Base-by-base conservation (phyloP, 2,113 vertebrate genomes). In the Gymnocephalus cernua region DNA sequence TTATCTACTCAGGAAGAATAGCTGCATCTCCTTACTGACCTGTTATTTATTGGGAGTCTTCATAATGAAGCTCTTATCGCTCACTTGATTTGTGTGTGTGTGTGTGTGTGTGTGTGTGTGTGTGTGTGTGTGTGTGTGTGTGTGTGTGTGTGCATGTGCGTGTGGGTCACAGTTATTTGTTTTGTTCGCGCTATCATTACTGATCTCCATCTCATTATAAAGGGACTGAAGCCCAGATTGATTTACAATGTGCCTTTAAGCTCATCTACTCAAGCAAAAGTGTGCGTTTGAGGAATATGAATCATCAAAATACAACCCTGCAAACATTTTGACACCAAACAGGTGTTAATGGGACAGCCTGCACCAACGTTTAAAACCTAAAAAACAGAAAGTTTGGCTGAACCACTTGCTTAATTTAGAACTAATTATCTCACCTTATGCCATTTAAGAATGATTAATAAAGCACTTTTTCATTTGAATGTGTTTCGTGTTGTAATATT, bases 21-120 rank as follows among this genome's bases (percentile, higher is more conserved):
- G n/a, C 74, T 61, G 44, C 35, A 57, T 77, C 68, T 73, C 54
- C n/a, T 23, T 63, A 19, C 11, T 79, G 72, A 70, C 50, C 78
- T 65, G 47, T n/a, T 64, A 53, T 87, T 68, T 57, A 58, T 83
- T 59, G 58, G 68, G 77, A 84, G 59, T 9, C 41, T 66, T 70
- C 54, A 85, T 84, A 84, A 84, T 82, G 70, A 84, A 71, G 38
- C 56, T 51, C 70, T 87, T 87, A 86, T 86, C 79, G 0, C 32
- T 68, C 58, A 35, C 58, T 66, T 59, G 44, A 57, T 79, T 83
- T 88, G 81, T 68, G 51, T 58, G 54, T 35, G 66, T 57, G 27
- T 44, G 44, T 47, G 25, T 9, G 29, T 9, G 45, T 0, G 11
- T n/a, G n/a, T 88, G 81, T 68, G 51, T 58, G 54, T 35, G 66